Evolutionary conservation across 2,888 invertebrate species (phyloP).

Genomic region (Belgica antarctica): DNA sequence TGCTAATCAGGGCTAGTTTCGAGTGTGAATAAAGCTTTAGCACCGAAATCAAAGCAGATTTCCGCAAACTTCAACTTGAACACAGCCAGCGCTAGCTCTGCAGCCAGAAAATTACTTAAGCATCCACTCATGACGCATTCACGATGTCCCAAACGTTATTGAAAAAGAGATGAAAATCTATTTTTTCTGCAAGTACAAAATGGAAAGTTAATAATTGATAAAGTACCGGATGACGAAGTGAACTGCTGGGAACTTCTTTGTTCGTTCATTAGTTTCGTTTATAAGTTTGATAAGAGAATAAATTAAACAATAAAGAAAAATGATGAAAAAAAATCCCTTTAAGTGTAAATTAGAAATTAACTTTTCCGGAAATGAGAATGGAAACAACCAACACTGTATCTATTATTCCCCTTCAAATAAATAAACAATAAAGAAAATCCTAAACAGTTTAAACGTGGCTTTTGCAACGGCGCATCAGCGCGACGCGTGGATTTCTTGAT

Average conservation of each 20-base stretch:
- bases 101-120: too few relatives aligned
- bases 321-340: not conserved
- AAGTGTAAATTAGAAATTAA: slow-evolving; percentile 15
- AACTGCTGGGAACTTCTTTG: not conserved
- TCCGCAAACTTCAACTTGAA: too few relatives aligned
- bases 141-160: too few relatives aligned
- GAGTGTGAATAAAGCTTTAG: too few relatives aligned
- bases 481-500: too few relatives aligned
- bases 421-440: not conserved
- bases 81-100: too few relatives aligned
- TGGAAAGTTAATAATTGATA: not conserved
- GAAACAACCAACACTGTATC: not conserved
- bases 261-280: not conserved
- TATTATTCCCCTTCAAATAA: not conserved
- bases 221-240: not conserved
- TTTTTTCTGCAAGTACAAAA: slow-evolving; percentile 11
- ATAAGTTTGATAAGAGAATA: slow-evolving; percentile 16
- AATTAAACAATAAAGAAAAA: not conserved
- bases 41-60: too few relatives aligned
- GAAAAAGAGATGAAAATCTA: not conserved
- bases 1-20: too few relatives aligned
- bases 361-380: too few relatives aligned
- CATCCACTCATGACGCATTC: too few relatives aligned
- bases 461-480: too few relatives aligned
- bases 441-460: too few relatives aligned